These are phyloP conservation scores for Larimichthys crocea DNA, from an alignment of 2,113 vertebrate species.

Conservation along the genomic window DNA sequence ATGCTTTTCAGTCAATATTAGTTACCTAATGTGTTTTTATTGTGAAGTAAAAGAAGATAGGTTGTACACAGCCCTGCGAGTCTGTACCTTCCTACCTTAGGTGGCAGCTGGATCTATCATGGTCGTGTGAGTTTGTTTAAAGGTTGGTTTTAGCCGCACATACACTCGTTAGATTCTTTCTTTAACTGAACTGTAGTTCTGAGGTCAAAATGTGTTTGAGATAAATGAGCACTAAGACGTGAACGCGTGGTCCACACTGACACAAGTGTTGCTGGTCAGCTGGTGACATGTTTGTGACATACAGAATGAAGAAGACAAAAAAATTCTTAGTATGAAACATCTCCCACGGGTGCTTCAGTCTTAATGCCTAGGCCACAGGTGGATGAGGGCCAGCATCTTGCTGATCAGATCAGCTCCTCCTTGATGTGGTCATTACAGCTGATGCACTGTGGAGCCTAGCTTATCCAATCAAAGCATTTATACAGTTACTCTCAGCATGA, in stretches of 20 bases:
- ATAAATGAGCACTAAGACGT: too few relatives aligned
- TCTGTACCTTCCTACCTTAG: not conserved
- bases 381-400: not conserved
- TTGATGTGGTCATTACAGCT: not conserved
- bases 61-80: not conserved
- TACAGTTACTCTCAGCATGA: not conserved
- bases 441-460: constrained; percentile 24
- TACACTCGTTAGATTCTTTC: not conserved
- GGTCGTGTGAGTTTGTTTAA: not conserved
- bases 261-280: too few relatives aligned
- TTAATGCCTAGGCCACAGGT: not conserved
- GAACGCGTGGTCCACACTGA: too few relatives aligned
- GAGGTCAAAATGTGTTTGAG: not conserved
- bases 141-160: not conserved
- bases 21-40: constrained; percentile 20
- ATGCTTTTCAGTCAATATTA: not conserved
- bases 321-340: not conserved
- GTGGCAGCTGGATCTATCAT: not conserved
- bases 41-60: constrained; percentile 3
- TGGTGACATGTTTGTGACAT: too few relatives aligned
- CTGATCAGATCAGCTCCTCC: constrained; percentile 26
- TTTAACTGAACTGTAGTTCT: not conserved
- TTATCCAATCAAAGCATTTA: not conserved
- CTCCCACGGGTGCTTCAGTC: not conserved
- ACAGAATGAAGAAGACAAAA: too few relatives aligned